Evolutionary conservation across 2,113 vertebrate species (phyloP), one percentile per base, ranked within the genome.

Genomic region (Dipodomys merriami): DNA sequence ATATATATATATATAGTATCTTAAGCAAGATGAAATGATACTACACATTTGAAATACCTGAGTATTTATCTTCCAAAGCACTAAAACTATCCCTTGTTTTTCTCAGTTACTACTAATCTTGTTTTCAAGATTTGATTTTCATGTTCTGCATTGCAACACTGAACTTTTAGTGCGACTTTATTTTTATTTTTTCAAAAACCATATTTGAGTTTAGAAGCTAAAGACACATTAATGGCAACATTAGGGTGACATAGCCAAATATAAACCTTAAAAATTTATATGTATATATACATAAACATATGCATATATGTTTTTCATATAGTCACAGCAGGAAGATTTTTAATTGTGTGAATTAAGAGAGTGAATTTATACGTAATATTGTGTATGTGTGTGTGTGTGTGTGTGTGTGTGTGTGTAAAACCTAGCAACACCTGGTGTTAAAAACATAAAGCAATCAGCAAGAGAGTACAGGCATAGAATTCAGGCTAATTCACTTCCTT

Each of bases 321-420:
- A 86, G 6, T 16, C 81, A 78, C 19, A 79, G 69, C 64, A 76
- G 33, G 5, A 62, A 72, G 22, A 62, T 65, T 88, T 77, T 2
- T 84, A 88, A 88, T 60, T 74, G 12, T 27, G 5, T 86, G 23
- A 82, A 89, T 96, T 89, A 93, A 86, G 64, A 53, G 53, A 77
- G 39, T 83, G 10, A 80, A 64, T 86, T 83, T 60, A 23, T 5
- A 39, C 5, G 39, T 5, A 39, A 39, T 39, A 39, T 6, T 39
- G 39, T 39, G 39, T 39, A 5, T 39, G 39, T 39, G 39, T 39
- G 39, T 39, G 39, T 39, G 35, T 39, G 35, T 39, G 35, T 39
- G 35, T 39, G 35, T 39, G 35, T 39, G 35, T 39, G 35, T 39
- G 39, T 39, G 39, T 39, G 39, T 39, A 39, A 39, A 39, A 39